Percentiles rank a stretch among this genome's conserved stretches.
phyloP scores from a whole-genome alignment of 2,888 invertebrate species.

The Chrysolina americana region DNA sequence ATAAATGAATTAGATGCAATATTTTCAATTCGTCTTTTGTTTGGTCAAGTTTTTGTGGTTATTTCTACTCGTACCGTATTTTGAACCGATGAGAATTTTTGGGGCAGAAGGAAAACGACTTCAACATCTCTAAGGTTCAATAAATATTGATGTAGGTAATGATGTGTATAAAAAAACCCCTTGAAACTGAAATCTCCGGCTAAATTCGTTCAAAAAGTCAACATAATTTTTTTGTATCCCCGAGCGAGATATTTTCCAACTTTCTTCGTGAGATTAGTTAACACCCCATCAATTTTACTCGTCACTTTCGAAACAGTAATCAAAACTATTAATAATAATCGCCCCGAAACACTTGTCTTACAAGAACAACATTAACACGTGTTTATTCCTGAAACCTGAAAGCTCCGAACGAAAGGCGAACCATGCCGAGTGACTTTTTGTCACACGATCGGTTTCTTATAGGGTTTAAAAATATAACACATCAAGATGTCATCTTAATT shows the following conservation, averaged over 20 bases:
- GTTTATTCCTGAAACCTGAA: constrained; percentile 37
- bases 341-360: constrained; percentile 28
- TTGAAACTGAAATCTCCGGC: not conserved
- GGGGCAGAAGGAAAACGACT: no score
- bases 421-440: constrained; percentile 46
- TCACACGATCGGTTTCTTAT: constrained; percentile 41
- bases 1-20: no score
- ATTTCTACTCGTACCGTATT: no score
- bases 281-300: constrained; percentile 18
- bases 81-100: no score
- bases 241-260: not conserved
- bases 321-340: constrained; percentile 26
- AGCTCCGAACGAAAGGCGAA: constrained; percentile 43
- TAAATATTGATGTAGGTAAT: no score
- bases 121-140: no score
- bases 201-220: not conserved
- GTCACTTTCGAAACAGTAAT: constrained; percentile 18
- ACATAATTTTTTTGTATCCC: constrained; percentile 1
- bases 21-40: no score
- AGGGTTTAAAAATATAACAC: constrained; percentile 57
- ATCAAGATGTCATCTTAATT: constrained; percentile 59
- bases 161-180: not conserved
- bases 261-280: constrained; percentile 5
- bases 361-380: constrained; percentile 29
- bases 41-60: no score